Base-by-base conservation (phyloP, 1,140 invertebrate genomes). In the Drosophila sechellia region DNA sequence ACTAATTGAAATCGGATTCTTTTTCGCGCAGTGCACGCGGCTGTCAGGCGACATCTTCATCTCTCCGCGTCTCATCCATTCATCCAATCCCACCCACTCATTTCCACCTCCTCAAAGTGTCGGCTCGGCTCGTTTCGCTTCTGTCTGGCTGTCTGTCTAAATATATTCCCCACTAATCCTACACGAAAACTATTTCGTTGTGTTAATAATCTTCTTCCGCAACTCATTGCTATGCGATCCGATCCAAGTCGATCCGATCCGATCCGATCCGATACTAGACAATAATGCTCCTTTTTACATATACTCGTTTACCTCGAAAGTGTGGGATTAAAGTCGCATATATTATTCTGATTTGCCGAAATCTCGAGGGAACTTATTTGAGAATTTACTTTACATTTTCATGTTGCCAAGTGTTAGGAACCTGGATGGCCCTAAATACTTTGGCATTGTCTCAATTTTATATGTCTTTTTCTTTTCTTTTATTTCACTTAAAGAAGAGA, bases 111-210 rank as follows among this genome's bases (percentile, higher is more conserved):
- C 34, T 69, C 42, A 10, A 39, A 13, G 22, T 20, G 50, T 31
- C 43, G 45, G 50, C 35, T 59, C 49, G 17, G 6, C 60, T 48
- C 46, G 17, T 15, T 52, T 54, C 20, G 17, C 25, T 55, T 43
- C 27, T 43, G 59, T 58, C 22, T 46, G 42, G 15, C 40, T 31
- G 66, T 53, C 43, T 45, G 31, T 42, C 58, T 57, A 54, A 61
- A 79, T 77, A 84, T 83, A 84, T 84, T 83, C 71, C 64, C 78
- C 76, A 71, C 76, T 83, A 83, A 83, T 83, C 80, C 80, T 56
- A 84, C 80, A 84, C 76, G 60, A 59, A 61, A 83, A 79, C 60
- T 84, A 84, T 83, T 83, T 83, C 56, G 64, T 71, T 61, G 69
- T 65, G 64, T 78, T 79, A 74, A 83, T 70, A 83, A 83, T 83